phyloP scores from a whole-genome alignment of 2,797 vertebrate species.

The Takifugu rubripes region DNA sequence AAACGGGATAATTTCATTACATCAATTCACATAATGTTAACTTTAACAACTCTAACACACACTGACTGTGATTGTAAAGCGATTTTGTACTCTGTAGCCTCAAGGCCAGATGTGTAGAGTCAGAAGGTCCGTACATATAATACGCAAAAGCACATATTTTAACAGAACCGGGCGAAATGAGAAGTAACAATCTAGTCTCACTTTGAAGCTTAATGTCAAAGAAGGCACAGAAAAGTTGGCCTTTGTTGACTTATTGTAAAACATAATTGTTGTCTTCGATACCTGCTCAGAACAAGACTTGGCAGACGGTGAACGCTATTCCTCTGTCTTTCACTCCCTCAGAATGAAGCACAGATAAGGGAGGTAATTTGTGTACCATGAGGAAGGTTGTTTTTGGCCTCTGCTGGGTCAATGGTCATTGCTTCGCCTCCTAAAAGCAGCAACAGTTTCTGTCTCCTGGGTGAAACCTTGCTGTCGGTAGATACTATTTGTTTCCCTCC shows the following conservation, averaged over 20 bases:
- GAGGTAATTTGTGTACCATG: conserved; percentile 46
- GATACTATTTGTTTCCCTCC: conserved; percentile 57
- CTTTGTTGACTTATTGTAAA: background rate
- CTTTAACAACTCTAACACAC: no score
- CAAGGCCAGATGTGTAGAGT: no score
- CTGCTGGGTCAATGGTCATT: conserved; percentile 58
- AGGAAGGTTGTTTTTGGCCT: conserved; percentile 58
- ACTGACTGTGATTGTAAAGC: no score
- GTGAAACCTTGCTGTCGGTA: conserved; percentile 56
- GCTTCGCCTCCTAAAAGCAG: conserved; percentile 49
- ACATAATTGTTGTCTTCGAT: conserved; percentile 23
- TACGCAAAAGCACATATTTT: no score
- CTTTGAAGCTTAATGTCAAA: no score
- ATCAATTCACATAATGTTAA: no score
- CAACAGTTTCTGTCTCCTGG: conserved; percentile 45
- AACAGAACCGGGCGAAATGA: no score
- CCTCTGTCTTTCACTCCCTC: conserved; percentile 6
- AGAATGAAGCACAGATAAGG: conserved; percentile 57
- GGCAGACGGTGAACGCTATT: conserved; percentile 38
- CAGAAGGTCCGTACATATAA: no score
- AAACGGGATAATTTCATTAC: no score
- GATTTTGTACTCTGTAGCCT: no score
- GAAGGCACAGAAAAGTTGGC: no score
- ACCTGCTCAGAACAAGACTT: conserved; percentile 42
- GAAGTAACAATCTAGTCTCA: no score